Conservation (phyloP, 2,888 invertebrate genomes). For the Sphecodes monilicornis region DNA sequence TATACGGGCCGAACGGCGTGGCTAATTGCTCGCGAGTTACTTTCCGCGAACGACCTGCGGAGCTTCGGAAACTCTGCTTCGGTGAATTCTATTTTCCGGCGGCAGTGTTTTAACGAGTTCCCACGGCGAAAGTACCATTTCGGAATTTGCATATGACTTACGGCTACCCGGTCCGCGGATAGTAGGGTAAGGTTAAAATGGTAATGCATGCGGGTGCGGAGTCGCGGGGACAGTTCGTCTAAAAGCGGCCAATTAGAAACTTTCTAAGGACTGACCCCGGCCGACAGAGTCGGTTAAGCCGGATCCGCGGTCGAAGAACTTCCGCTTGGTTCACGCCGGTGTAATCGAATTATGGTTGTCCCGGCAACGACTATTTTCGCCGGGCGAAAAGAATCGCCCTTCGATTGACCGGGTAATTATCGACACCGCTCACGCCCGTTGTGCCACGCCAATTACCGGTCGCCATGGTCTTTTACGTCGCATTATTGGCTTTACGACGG, state of each 20-base stretch:
- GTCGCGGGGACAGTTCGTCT: constrained; percentile 67
- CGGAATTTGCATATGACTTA: constrained; percentile 70
- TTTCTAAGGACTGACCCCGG: constrained; percentile 66
- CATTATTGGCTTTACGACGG: not conserved
- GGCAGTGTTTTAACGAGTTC: constrained; percentile 47
- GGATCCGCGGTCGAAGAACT: constrained; percentile 34
- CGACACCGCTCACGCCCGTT: not conserved
- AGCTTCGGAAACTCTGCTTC: constrained; percentile 14
- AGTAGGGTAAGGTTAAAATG: constrained; percentile 71
- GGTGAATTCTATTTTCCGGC: constrained; percentile 33
- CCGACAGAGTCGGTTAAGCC: constrained; percentile 62
- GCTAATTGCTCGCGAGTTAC: constrained; percentile 18
- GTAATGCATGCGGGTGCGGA: constrained; percentile 67
- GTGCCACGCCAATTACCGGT: constrained; percentile 18
- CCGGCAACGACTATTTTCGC: constrained; percentile 29
- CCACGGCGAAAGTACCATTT: constrained; percentile 32
- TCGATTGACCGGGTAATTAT: constrained; percentile 29
- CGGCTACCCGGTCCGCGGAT: constrained; percentile 17
- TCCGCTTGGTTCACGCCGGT: constrained; percentile 6
- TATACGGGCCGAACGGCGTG: not conserved
- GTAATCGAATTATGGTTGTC: constrained; percentile 60
- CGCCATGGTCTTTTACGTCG: not conserved
- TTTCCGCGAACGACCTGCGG: not conserved
- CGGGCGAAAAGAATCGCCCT: constrained; percentile 17
- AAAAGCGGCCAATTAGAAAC: constrained; percentile 80